Conservation (phyloP, 2,113 vertebrate genomes). For the Petromus typicus region DNA sequence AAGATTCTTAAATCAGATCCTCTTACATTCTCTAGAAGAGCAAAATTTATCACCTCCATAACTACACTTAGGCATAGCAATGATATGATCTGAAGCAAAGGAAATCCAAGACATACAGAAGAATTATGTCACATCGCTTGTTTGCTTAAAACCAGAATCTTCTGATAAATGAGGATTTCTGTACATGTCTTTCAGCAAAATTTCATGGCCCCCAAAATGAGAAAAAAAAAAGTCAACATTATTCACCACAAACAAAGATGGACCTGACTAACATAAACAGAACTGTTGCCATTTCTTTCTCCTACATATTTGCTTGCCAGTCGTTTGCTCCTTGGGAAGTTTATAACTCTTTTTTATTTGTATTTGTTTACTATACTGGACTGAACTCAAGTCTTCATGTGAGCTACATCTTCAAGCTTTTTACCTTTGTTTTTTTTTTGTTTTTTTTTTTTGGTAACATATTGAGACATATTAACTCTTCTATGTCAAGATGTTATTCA, state of each 20-base stretch:
- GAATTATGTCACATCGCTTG: not conserved
- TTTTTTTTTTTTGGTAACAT: not conserved
- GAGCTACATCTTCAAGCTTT: not conserved
- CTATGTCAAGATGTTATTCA: not conserved
- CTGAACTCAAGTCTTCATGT: not conserved
- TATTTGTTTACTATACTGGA: not conserved
- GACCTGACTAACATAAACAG: not conserved
- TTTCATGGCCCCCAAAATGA: not conserved
- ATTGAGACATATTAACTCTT: not conserved
- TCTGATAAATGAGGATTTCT: not conserved
- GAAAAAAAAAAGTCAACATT: not conserved
- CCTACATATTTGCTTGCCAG: not conserved
- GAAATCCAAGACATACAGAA: not conserved
- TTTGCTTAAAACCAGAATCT: not conserved
- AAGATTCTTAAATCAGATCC: not conserved
- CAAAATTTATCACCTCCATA: not conserved
- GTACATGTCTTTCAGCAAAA: not conserved
- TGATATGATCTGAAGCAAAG: not conserved
- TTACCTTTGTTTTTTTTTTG: too few species aligned
- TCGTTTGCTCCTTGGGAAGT: not conserved
- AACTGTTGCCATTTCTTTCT: not conserved
- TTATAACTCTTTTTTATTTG: not conserved
- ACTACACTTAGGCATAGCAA: rapidly evolving
- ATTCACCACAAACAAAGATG: not conserved
- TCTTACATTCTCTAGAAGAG: not conserved